Base-by-base conservation (phyloP, 2,888 invertebrate genomes). In the Amphipyra berbera region DNA sequence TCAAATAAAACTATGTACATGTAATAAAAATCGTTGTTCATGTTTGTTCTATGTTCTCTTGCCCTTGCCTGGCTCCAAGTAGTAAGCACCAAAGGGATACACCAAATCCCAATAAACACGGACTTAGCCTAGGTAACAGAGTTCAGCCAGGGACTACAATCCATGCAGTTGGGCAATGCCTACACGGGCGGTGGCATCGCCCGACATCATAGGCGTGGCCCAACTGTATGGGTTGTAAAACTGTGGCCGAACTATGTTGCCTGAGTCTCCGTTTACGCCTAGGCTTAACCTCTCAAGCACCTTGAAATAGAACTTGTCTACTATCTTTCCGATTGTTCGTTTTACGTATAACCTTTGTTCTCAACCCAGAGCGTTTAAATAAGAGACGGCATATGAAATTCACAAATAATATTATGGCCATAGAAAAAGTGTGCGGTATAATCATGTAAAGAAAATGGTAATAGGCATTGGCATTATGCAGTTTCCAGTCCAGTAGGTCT, bases 1-100 rank as follows among this genome's bases (percentile, higher is more conserved):
- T 21, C 21, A 2, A 21, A 21, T 21, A 54, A 65, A 45, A 49
- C 50, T 54, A 67, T 61, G 5, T 67, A 70, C 56, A 67, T 45
- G 0, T 15, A 14, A 13, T 38, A 49, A 38, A 40, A 61, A 71
- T 10, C 37, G 44, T 69, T 65, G 59, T 71, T 66, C 44, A n/a
- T 55, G 33, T 49, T 61, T 70, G 54, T 65, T 64, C 30, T 45
- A 56, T 70, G 54, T 65, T 64, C 30, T 41, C 40, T 50, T 50
- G 6, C 40, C 12, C 1, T 21, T 1, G 12, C 15, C 4, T 12
- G 35, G 14, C 33, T 9, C 6, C 0, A 27, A 10, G 13, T 0
- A 41, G 15, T 35, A 13, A 30, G 35, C 38, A 52, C 8, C 7
- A 3, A 40, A 57, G 8, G 37, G 15, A 38, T 41, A 3, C 21